Conservation (phyloP, 2,888 invertebrate species). For the Dryadula phaetusa region DNA sequence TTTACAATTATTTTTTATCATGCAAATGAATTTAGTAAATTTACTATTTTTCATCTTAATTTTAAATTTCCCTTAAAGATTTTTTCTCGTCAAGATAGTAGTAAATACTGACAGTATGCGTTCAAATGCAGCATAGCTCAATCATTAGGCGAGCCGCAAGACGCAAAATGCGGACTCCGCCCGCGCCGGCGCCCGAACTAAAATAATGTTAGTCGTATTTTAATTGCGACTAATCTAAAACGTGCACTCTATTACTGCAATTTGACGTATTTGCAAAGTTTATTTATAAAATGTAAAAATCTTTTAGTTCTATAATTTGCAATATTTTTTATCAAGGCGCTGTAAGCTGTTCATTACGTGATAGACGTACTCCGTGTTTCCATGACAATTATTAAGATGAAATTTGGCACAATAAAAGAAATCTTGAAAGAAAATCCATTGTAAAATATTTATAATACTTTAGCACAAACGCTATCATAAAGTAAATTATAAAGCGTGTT, state of each 20-base stretch:
- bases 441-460: too few relatives aligned
- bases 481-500: too few relatives aligned
- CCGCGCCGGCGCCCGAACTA: slow-evolving; percentile 52
- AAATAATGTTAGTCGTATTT: slow-evolving; percentile 50
- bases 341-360: not conserved
- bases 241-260: slow-evolving; percentile 46
- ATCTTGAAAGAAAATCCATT: too few relatives aligned
- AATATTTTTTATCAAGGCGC: slow-evolving; percentile 10
- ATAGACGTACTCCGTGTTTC: not conserved
- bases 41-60: too few relatives aligned
- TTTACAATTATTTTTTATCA: too few relatives aligned
- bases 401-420: too few relatives aligned
- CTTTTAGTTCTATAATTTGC: slow-evolving; percentile 35
- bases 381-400: too few relatives aligned
- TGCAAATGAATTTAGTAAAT: too few relatives aligned
- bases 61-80: too few relatives aligned
- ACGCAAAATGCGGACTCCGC: slow-evolving; percentile 47
- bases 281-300: slow-evolving; percentile 48
- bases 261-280: slow-evolving; percentile 55
- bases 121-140: slow-evolving; percentile 33
- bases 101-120: slow-evolving; percentile 13
- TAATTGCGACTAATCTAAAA: slow-evolving; percentile 58
- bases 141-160: slow-evolving; percentile 44
- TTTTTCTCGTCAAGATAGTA: not conserved
- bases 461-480: too few relatives aligned